Percentiles rank a stretch among this genome's conserved stretches.
Evolutionary conservation across 1,140 invertebrate genomes (phyloP).

Genomic region (Heliconius eleuchia): DNA sequence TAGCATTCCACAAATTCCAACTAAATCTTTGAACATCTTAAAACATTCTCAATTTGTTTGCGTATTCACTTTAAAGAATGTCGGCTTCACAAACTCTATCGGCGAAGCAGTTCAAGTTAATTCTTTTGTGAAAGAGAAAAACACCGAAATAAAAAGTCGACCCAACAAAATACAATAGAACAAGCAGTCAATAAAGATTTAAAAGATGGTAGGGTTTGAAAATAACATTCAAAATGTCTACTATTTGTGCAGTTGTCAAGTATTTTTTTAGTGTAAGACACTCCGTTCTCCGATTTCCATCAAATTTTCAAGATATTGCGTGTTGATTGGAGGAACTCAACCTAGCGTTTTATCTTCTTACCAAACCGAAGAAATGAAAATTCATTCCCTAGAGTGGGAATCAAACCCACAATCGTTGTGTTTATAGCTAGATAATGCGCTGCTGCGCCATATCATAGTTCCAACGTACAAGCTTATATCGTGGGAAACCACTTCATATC

Average conservation of each 20-base stretch:
- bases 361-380: too few species aligned
- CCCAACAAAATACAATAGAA: neutral
- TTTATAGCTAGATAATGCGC: neutral
- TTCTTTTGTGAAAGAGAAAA: slow-evolving; percentile 28
- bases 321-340: too few species aligned
- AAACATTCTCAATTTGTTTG: slow-evolving; percentile 25
- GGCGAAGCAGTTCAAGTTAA: slow-evolving; percentile 21
- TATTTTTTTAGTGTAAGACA: too few species aligned
- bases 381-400: neutral
- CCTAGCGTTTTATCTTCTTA: neutral
- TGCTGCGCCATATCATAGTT: too few species aligned
- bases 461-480: neutral
- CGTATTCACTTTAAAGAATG: slow-evolving; percentile 15
- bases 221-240: neutral
- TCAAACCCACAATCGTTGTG: neutral
- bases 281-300: too few species aligned
- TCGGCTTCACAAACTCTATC: slow-evolving; percentile 17
- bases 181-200: neutral
- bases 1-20: neutral
- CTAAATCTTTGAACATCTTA: slow-evolving; percentile 11
- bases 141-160: slow-evolving; percentile 20
- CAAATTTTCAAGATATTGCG: too few species aligned
- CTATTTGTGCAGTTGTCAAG: neutral
- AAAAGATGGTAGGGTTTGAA: neutral
- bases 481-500: too few species aligned